Percentiles rank a stretch among this genome's conserved stretches.
phyloP scores from a whole-genome alignment of 2,113 vertebrate species.

The Stegastes partitus region DNA sequence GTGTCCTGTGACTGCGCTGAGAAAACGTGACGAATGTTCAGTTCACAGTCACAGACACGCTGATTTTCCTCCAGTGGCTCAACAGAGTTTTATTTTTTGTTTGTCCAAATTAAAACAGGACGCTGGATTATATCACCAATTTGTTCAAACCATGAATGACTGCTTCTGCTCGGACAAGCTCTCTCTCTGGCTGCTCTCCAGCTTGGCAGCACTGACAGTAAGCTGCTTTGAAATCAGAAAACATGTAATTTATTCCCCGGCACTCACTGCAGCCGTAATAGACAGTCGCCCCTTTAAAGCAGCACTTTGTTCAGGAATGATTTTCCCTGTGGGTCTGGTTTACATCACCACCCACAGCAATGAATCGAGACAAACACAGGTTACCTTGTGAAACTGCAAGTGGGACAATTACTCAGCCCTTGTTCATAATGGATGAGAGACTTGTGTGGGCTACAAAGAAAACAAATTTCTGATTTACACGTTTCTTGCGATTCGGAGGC shows the following conservation, averaged over 20 bases:
- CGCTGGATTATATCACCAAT: constrained; percentile 56
- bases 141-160: constrained; percentile 69
- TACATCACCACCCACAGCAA: constrained; percentile 3
- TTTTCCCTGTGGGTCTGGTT: constrained; percentile 8
- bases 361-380: not conserved
- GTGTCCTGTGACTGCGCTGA: not conserved
- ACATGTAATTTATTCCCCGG: constrained; percentile 67
- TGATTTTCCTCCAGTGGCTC: not conserved
- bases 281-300: constrained; percentile 47
- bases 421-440: constrained; percentile 19
- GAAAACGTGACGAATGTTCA: not conserved
- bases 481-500: constrained; percentile 3
- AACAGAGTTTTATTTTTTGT: constrained; percentile 27
- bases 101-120: constrained; percentile 36
- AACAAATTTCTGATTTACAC: not conserved
- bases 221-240: constrained; percentile 74
- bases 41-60: constrained; percentile 4
- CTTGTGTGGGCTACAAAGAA: not conserved
- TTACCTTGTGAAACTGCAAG: constrained; percentile 9
- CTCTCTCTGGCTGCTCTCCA: constrained; percentile 56
- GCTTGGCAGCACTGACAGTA: constrained; percentile 62
- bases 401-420: constrained; percentile 6
- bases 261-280: constrained; percentile 40
- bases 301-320: constrained; percentile 22
- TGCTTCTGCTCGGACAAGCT: constrained; percentile 49